Conservation (phyloP, 2,113 vertebrate genomes). For the Pseudopipra pipra region DNA sequence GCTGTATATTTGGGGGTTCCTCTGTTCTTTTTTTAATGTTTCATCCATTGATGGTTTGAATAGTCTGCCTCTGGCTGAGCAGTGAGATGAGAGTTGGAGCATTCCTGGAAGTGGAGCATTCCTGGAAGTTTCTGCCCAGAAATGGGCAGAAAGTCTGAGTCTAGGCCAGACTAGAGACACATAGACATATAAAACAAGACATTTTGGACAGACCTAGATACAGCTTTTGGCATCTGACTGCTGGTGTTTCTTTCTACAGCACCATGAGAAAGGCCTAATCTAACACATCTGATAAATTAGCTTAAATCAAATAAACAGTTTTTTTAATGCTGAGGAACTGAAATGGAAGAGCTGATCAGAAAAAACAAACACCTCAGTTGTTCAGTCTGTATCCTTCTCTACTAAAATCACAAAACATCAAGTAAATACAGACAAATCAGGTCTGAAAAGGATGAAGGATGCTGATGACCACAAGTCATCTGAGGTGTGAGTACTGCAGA, state of each 20-base stretch:
- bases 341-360: slow-evolving; percentile 2
- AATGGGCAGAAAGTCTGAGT: background rate
- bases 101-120: background rate
- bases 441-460: background rate
- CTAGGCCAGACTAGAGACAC: background rate
- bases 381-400: background rate
- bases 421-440: slow-evolving; percentile 15
- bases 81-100: background rate
- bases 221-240: background rate
- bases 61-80: background rate
- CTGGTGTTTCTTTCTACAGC: background rate
- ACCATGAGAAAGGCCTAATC: background rate
- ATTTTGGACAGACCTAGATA: background rate
- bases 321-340: slow-evolving; percentile 6
- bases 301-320: slow-evolving; percentile 27
- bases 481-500: background rate
- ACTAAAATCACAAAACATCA: background rate
- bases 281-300: background rate
- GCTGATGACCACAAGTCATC: background rate
- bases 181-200: background rate
- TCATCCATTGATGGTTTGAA: background rate
- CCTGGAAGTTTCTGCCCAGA: background rate
- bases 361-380: background rate
- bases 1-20: background rate
- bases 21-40: background rate